Evolutionary conservation across 2,888 invertebrate species (phyloP).

Genomic region (Pediacus dermestoides): DNA sequence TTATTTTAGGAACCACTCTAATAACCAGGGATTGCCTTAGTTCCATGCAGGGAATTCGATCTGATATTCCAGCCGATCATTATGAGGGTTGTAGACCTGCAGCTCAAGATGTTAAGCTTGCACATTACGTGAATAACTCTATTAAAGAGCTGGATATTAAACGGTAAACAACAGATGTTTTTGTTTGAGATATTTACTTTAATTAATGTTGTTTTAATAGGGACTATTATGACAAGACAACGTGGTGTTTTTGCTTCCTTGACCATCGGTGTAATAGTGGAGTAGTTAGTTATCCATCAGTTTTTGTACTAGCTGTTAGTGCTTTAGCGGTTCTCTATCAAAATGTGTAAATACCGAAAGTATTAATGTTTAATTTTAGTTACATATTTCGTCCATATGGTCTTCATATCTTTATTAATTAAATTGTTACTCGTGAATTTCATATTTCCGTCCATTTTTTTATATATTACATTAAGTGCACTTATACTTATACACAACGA

Average conservation of each 20-base stretch:
- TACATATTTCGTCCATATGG: too few species aligned
- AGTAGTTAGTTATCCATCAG: slow-evolving; percentile 27
- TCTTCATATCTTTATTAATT: too few species aligned
- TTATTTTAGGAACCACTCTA: slow-evolving; percentile 63
- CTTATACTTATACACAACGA: too few species aligned
- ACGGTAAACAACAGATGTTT: slow-evolving; percentile 52
- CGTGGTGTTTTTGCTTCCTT: slow-evolving; percentile 88
- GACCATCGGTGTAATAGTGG: slow-evolving; percentile 78
- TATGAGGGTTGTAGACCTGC: slow-evolving; percentile 87
- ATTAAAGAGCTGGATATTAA: slow-evolving; percentile 82
- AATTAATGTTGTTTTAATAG: slow-evolving; percentile 53
- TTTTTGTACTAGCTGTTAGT: too few species aligned
- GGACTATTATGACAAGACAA: slow-evolving; percentile 74
- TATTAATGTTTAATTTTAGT: too few species aligned
- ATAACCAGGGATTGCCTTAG: slow-evolving; percentile 86
- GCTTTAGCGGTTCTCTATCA: too few species aligned
- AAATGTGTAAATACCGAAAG: too few species aligned
- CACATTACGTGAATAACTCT: slow-evolving; percentile 83
- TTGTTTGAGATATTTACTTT: slow-evolving; percentile 3
- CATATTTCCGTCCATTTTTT: too few species aligned
- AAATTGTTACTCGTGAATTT: too few species aligned
- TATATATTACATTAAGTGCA: too few species aligned
- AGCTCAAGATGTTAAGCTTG: slow-evolving; percentile 72
- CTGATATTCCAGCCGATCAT: slow-evolving; percentile 86
- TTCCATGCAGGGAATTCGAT: slow-evolving; percentile 69